Evolutionary conservation across 2,888 invertebrate genomes (phyloP), one percentile per base, ranked within the genome.

Genomic region (Aspidapion aeneum): DNA sequence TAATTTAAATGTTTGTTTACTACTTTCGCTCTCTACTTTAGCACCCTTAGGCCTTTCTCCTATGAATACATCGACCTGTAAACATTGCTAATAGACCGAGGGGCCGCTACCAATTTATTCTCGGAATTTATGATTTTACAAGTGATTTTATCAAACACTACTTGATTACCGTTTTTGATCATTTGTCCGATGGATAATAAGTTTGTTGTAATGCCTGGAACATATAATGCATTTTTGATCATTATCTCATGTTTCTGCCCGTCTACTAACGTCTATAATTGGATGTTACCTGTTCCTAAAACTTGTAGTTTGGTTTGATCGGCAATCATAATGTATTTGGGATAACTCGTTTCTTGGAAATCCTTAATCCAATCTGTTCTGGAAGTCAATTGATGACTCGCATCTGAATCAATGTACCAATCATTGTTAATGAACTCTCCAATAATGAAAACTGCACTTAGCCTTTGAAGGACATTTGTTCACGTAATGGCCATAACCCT

Each of bases 341-440:
- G 18, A n/a, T 52, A 20, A 52, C n/a, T 48, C 18, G 52, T 12
- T 19, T 62, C 18, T 20, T 65, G 61, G 16, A 51, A 52, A 51
- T 62, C 22, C 22, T n/a, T 51, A 22, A 68, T 35, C 61, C 63
- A 63, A 19, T 63, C 58, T 60, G 56, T 62, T n/a, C 57, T 22
- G 12, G 65, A 60, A 16, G 69, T 70, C 20, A 70, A 54, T 64
- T 71, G 71, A 2, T 51, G 55, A 64, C 68, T 68, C 2, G 69
- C 67, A 18, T 68, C 68, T 1, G 67, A 66, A 63, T 71, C 70
- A 50, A 71, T 58, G 51, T 69, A 70, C 68, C 68, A 70, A 22
- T 71, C 64, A 17, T 55, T 35, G 17, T 21, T 57, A 17, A 22
- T 66, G 57, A 65, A 70, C 17, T 62, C 22, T 21, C 63, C 66